Percentiles rank a stretch among this genome's conserved stretches.
phyloP scores from a whole-genome alignment of 64 coral and sea anemone species.

The Stichodactyla mertensii region DNA sequence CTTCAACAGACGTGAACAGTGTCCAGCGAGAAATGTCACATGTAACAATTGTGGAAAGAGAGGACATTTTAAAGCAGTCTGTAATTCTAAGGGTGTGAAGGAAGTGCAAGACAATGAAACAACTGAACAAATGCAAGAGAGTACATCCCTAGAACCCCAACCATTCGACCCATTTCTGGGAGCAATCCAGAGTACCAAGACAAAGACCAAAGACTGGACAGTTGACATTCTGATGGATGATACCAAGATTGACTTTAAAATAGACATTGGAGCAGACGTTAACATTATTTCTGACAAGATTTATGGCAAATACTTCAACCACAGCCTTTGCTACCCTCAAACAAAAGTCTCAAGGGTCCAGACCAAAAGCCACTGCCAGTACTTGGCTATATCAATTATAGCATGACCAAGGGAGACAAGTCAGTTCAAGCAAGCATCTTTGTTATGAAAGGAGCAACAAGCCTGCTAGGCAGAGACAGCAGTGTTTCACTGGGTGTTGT shows the following conservation, averaged over 20 bases:
- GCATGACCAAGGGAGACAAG: conserved; percentile 2
- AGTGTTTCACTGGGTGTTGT: conserved; percentile 2
- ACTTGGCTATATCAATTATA: conserved; percentile 6
- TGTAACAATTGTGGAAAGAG: too few species aligned
- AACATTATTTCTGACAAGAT: conserved; percentile 14
- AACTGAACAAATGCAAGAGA: not conserved
- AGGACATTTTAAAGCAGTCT: conserved; percentile 7
- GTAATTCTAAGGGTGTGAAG: not conserved
- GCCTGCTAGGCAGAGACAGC: not conserved
- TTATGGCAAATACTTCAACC: not conserved
- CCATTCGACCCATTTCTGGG: not conserved
- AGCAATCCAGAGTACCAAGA: not conserved
- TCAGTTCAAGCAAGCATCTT: not conserved
- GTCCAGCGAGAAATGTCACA: not conserved
- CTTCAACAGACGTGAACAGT: conserved; percentile 41
- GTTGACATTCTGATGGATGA: not conserved
- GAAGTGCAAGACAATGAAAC: not conserved
- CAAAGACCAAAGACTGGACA: conserved; percentile 5
- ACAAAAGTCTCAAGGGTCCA: conserved; percentile 12
- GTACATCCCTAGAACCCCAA: not conserved
- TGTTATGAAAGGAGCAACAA: not conserved
- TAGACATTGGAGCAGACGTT: conserved; percentile 16
- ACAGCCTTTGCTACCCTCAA: not conserved
- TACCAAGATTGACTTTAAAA: conserved; percentile 9
- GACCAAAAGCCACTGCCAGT: not conserved